phyloP scores from a whole-genome alignment of 2,113 vertebrate species.

The Mystacornis crossleyi region DNA sequence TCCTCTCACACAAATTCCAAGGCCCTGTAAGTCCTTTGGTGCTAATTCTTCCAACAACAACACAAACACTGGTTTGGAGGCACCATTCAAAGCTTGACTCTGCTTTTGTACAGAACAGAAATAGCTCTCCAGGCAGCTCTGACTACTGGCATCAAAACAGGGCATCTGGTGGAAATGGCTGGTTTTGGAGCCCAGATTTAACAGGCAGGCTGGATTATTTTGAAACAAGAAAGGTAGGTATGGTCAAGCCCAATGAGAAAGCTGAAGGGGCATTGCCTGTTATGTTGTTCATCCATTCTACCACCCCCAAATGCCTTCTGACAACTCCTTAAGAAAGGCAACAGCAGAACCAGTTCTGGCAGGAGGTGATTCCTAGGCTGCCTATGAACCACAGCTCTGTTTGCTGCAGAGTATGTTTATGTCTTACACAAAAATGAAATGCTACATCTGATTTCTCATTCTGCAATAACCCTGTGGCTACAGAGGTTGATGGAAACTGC shows the following conservation, averaged over 20 bases:
- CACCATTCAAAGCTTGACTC: not conserved
- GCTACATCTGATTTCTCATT: not conserved
- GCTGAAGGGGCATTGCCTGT: not conserved
- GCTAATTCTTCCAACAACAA: not conserved
- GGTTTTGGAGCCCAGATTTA: not conserved
- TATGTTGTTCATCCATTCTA: not conserved
- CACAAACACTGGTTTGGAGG: not conserved
- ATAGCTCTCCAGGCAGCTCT: not conserved
- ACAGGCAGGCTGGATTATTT: not conserved
- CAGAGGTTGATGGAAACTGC: not conserved
- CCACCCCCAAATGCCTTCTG: not conserved
- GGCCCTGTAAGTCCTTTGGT: not conserved
- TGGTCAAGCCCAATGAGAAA: not conserved
- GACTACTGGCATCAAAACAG: not conserved
- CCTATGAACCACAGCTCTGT: not conserved
- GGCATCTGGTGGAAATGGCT: not conserved
- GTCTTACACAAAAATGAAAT: not conserved
- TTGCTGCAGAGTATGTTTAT: not conserved
- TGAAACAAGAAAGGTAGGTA: not conserved
- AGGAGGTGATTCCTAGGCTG: not conserved
- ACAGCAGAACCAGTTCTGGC: not conserved
- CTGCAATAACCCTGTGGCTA: not conserved
- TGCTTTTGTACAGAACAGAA: not conserved
- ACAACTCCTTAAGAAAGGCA: not conserved
- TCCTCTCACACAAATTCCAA: not conserved